Conservation (phyloP, 2,888 invertebrate species). For the Zaprionus lineosus region DNA sequence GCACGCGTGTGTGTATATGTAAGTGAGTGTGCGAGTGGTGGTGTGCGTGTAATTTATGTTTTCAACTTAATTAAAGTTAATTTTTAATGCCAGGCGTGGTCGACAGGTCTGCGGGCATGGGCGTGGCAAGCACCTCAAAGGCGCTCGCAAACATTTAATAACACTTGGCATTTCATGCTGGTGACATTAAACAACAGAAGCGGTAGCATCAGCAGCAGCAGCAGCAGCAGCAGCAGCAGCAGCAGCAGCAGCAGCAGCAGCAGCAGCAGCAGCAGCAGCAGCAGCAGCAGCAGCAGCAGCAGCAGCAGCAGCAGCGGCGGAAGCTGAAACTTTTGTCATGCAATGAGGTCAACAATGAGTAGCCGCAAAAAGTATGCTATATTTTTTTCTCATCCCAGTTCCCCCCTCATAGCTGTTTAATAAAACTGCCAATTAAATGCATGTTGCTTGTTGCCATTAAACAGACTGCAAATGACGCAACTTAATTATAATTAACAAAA, state of each 20-base stretch:
- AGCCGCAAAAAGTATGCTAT: constrained; percentile 48
- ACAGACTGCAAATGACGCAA: constrained; percentile 52
- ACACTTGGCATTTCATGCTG: constrained; percentile 75
- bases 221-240: background rate
- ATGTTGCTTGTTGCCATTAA: constrained; percentile 35
- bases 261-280: too few relatives aligned
- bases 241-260: constrained; percentile 7
- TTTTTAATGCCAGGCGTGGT: constrained; percentile 66
- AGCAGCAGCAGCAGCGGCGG: constrained; percentile 6
- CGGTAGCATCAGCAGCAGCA: constrained; percentile 13
- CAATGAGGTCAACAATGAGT: constrained; percentile 72
- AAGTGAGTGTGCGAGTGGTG: constrained; percentile 49
- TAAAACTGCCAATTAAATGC: constrained; percentile 72
- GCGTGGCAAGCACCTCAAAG: constrained; percentile 70
- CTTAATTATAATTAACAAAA: constrained; percentile 68
- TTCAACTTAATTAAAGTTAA: constrained; percentile 80
- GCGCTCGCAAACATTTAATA: constrained; percentile 75
- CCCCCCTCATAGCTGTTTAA: constrained; percentile 60
- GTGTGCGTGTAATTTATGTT: constrained; percentile 75
- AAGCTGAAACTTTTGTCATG: constrained; percentile 67
- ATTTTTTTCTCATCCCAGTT: constrained; percentile 21
- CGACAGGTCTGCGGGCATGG: constrained; percentile 56
- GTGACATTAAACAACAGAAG: constrained; percentile 71
- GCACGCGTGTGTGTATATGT: constrained; percentile 11
- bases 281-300: constrained; percentile 5